Base-by-base conservation (phyloP, 1,140 invertebrate genomes). In the Drosophila kohkoa region DNA sequence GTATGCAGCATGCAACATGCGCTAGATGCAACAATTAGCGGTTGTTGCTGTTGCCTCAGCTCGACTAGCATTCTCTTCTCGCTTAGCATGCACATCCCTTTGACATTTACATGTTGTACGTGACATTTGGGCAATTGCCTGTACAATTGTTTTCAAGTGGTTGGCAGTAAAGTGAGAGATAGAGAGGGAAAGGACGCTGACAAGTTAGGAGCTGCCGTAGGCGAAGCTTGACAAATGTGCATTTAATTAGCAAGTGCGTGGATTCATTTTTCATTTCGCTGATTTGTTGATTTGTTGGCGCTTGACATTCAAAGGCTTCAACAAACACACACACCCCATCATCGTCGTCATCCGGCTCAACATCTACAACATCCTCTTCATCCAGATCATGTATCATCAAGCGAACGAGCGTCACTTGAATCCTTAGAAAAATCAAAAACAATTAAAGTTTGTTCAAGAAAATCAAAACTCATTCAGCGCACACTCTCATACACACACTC, bases 391-490 rank as follows among this genome's bases (percentile, higher is more conserved):
- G 35, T 57, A 41, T 60, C 51, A 46, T 63, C 51, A 16, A 41
- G 11, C 20, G 16, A 86, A 78, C 55, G 70, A 81, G 77, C 79
- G 83, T 79, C 83, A 88, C 54, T 83, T 75, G 82, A 88, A 88
- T 88, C 83, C 83, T 88, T 88, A 88, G 54, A 60, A 89, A 88
- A 88, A 88, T 89, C 83, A 88, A 88, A 88, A 88, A 88, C 83
- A 88, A 88, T 88, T 88, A 83, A 88, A 88, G 83, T 88, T 88
- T 88, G 83, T 79, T 89, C 81, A 83, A 89, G 80, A 78, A 89
- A 88, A 88, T 89, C 85, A 89, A 89, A 88, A 83, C 85, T 89
- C 83, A 88, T 83, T 25, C 77, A 77, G 83, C 60, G 55, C 72
- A 54, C 65, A 69, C 49, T 46, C 59, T 48, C 68, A 74, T 68